phyloP scores from a whole-genome alignment of 2,888 invertebrate species.

The Boloria selene region DNA sequence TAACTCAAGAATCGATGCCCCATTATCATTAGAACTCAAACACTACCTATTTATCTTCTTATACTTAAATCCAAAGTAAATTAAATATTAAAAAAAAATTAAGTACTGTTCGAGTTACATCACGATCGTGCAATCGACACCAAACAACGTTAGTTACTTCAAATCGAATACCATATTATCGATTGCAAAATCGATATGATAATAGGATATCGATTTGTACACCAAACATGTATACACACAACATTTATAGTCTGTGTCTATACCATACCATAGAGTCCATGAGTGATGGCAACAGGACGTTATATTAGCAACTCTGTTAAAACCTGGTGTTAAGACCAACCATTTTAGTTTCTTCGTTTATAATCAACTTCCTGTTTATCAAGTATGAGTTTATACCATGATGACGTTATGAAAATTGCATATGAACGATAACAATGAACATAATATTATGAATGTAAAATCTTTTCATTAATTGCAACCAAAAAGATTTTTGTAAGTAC shows the following conservation, averaged over 20 bases:
- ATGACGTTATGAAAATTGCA: conserved; percentile 55
- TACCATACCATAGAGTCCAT: background rate
- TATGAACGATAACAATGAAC: conserved; percentile 25
- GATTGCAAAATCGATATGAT: too few species aligned
- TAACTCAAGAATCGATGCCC: background rate
- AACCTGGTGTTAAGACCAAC: conserved; percentile 31
- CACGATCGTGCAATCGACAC: too few species aligned
- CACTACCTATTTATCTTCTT: too few species aligned
- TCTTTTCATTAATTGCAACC: background rate
- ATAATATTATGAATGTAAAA: conserved; percentile 1
- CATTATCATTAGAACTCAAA: background rate
- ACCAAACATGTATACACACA: too few species aligned
- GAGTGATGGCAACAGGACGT: conserved; percentile 3
- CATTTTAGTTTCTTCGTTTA: conserved; percentile 43
- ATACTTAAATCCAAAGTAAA: too few species aligned
- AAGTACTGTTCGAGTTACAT: too few species aligned
- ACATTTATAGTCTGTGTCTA: background rate
- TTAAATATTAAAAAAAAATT: too few species aligned
- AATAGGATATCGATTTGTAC: too few species aligned
- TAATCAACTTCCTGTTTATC: conserved; percentile 44
- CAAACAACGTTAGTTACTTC: too few species aligned
- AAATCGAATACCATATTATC: too few species aligned
- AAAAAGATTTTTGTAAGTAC: too few species aligned
- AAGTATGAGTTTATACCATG: conserved; percentile 21
- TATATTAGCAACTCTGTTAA: background rate